Evolutionary conservation across 2,888 invertebrate species (phyloP).

Genomic region (Brachyptera putata): DNA sequence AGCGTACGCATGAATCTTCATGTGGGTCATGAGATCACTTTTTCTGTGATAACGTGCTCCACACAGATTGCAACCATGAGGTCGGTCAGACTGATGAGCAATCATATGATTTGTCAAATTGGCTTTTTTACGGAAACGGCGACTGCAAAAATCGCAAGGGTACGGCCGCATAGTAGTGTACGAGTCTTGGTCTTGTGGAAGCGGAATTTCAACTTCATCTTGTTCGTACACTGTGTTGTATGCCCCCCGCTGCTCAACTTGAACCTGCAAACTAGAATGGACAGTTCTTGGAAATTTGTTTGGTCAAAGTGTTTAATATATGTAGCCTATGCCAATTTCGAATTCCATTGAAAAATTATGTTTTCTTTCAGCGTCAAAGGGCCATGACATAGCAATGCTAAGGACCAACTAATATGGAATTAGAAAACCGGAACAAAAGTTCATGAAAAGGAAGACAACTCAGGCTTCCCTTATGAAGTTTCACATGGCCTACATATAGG

Average conservation of each 20-base stretch:
- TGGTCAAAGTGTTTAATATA: background rate
- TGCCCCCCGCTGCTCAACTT: background rate
- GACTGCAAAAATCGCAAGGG: constrained; percentile 82
- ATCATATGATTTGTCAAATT: constrained; percentile 85
- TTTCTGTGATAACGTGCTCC: constrained; percentile 75
- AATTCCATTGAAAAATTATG: too few relatives aligned
- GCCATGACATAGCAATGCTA: too few relatives aligned
- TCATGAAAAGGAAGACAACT: too few relatives aligned
- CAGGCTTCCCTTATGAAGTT: too few relatives aligned
- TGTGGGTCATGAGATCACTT: constrained; percentile 75
- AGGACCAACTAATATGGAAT: too few relatives aligned
- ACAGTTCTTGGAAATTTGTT: too few relatives aligned
- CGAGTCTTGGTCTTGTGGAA: constrained; percentile 70
- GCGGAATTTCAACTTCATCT: constrained; percentile 67
- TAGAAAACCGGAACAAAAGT: too few relatives aligned
- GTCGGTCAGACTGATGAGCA: constrained; percentile 77
- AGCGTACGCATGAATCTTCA: constrained; percentile 75
- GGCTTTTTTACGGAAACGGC: constrained; percentile 77
- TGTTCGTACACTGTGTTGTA: constrained; percentile 23
- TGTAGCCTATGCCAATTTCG: constrained; percentile 10
- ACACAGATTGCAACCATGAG: constrained; percentile 77
- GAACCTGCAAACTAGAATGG: constrained; percentile 24
- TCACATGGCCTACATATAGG: too few relatives aligned
- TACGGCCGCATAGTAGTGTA: constrained; percentile 72
- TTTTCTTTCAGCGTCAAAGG: too few relatives aligned